Conservation (phyloP, 2,888 invertebrate genomes). For the Frankliniella fusca region DNA sequence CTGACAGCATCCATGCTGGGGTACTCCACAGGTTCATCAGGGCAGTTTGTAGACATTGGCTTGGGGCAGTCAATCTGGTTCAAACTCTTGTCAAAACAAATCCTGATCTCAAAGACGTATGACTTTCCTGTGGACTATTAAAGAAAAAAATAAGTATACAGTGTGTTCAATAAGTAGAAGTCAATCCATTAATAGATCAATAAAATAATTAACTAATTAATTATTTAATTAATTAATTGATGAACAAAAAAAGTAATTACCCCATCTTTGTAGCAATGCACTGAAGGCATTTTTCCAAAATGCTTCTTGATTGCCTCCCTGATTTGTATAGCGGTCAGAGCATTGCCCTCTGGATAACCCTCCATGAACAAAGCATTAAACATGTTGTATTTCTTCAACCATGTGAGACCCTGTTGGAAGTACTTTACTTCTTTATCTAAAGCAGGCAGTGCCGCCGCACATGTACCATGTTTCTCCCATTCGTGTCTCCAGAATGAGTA, state of each 20-base stretch:
- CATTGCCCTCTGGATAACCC: conserved; percentile 47
- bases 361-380: conserved; percentile 54
- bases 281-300: conserved; percentile 57
- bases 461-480: conserved; percentile 80
- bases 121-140: conserved; percentile 53
- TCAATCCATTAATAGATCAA: neutral
- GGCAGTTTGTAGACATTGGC: conserved; percentile 42
- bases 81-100: conserved; percentile 68
- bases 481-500: conserved; percentile 72
- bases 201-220: conserved; percentile 28
- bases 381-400: conserved; percentile 60
- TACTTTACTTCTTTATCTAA: conserved; percentile 63
- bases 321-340: conserved; percentile 41
- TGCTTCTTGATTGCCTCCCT: conserved; percentile 53
- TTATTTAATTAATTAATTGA: conserved; percentile 14
- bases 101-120: conserved; percentile 65
- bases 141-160: conserved; percentile 33
- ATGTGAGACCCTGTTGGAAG: conserved; percentile 60
- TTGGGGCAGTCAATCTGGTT: conserved; percentile 63
- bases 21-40: neutral
- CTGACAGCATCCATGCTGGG: conserved; percentile 20
- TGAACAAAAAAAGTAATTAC: conserved; percentile 43
- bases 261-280: conserved; percentile 60
- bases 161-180: neutral
- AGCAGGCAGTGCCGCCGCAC: conserved; percentile 57